Evolutionary conservation across 1,140 invertebrate genomes (phyloP).

Genomic region (Nilaparvata lugens): DNA sequence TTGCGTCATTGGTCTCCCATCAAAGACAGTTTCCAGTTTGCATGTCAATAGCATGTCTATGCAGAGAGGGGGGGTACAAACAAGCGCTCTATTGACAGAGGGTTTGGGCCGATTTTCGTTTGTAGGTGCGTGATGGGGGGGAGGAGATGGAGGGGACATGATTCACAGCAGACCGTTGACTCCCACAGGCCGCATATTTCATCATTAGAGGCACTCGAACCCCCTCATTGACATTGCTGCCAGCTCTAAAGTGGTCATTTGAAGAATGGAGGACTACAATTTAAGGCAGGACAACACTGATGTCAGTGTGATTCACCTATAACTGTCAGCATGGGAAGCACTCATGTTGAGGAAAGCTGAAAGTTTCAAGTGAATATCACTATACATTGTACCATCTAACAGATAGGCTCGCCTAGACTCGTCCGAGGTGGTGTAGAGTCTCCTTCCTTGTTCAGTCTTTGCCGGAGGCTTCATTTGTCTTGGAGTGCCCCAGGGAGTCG

Average conservation of each 20-base stretch:
- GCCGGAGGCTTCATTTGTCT: neutral
- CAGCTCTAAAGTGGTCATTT: constrained; percentile 39
- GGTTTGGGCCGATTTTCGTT: neutral
- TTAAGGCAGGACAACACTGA: neutral
- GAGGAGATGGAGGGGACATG: constrained; percentile 20
- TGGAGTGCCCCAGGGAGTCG: neutral
- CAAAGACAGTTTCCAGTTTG: no score
- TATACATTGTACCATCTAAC: neutral
- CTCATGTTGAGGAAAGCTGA: no score
- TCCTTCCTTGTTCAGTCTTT: neutral
- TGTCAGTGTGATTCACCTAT: no score
- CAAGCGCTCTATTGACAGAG: no score
- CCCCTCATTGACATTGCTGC: constrained; percentile 29
- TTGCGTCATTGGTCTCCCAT: no score
- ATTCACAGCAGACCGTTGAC: constrained; percentile 23
- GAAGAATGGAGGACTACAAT: constrained; percentile 32
- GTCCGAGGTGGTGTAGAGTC: no score
- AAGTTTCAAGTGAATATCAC: no score
- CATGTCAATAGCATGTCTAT: no score
- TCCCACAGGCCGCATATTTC: constrained; percentile 35
- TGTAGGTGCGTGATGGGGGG: neutral
- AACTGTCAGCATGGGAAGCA: no score
- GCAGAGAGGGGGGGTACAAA: no score
- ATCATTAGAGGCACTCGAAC: constrained; percentile 32
- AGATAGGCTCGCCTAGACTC: no score